Evolutionary conservation across 2,113 vertebrate genomes (phyloP).

Genomic region (Cebidichthys violaceus): DNA sequence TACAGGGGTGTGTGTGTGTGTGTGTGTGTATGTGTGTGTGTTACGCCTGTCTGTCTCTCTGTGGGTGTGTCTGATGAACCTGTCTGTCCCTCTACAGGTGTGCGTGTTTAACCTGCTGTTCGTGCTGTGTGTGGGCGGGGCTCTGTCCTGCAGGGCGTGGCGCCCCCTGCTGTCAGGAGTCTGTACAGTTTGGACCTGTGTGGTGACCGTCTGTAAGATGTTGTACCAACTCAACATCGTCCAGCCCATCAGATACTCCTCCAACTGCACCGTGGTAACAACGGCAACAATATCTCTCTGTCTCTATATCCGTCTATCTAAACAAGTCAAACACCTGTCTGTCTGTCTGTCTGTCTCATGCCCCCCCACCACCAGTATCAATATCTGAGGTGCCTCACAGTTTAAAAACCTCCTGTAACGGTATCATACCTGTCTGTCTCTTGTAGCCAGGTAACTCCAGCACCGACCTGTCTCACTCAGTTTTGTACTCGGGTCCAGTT

Average conservation of each 20-base stretch:
- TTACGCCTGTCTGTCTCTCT: background rate
- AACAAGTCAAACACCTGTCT: background rate
- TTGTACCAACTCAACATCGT: conserved; percentile 94
- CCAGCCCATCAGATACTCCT: conserved; percentile 87
- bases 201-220: conserved; percentile 97
- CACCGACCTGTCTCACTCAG: conserved; percentile 83
- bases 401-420: background rate
- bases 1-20: no score
- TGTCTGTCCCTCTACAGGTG: conserved; percentile 84
- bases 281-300: background rate
- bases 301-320: conserved; percentile 4
- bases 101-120: conserved; percentile 90
- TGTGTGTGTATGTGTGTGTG: background rate
- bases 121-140: conserved; percentile 91
- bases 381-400: no score
- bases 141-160: conserved; percentile 90
- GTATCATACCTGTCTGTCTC: conserved; percentile 3
- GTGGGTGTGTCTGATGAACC: background rate
- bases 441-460: conserved; percentile 74
- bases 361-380: background rate
- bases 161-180: conserved; percentile 91
- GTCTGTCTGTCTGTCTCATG: conserved; percentile 22
- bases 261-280: conserved; percentile 89
- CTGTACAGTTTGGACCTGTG: conserved; percentile 95
- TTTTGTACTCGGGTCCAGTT: conserved; percentile 88